Evolutionary conservation across 2,888 invertebrate species (phyloP).

Genomic region (Metallyticus violacea): DNA sequence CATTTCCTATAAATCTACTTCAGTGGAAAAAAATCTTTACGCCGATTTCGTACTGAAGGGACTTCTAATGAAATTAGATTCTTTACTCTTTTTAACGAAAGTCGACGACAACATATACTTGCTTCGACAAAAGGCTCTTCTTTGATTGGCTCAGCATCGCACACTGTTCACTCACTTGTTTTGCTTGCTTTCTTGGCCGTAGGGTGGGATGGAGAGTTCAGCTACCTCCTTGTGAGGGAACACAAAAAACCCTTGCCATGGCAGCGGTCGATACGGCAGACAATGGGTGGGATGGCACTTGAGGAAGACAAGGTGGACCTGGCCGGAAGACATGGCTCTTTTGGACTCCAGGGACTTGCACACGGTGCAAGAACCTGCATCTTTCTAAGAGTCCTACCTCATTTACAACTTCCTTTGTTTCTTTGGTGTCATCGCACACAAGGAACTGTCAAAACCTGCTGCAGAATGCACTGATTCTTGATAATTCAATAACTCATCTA

Average conservation of each 20-base stretch:
- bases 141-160: background rate
- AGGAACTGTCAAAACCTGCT: too few species aligned
- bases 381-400: background rate
- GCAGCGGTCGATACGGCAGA: background rate
- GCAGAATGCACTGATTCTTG: too few species aligned
- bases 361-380: too few species aligned
- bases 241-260: background rate
- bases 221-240: background rate
- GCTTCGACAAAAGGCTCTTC: background rate
- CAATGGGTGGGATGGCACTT: background rate
- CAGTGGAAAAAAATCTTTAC: too few species aligned
- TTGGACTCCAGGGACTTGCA: background rate
- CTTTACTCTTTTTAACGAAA: background rate
- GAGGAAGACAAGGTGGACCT: background rate
- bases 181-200: background rate
- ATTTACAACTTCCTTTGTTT: background rate
- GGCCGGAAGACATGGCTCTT: background rate
- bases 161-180: background rate
- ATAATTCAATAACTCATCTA: too few species aligned
- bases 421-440: too few species aligned
- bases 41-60: too few species aligned
- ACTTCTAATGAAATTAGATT: too few species aligned
- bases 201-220: background rate
- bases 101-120: background rate
- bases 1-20: too few species aligned